Evolutionary conservation across 2,797 vertebrate genomes (phyloP), one percentile per base, ranked within the genome.

Genomic region (Alectoris magna): DNA sequence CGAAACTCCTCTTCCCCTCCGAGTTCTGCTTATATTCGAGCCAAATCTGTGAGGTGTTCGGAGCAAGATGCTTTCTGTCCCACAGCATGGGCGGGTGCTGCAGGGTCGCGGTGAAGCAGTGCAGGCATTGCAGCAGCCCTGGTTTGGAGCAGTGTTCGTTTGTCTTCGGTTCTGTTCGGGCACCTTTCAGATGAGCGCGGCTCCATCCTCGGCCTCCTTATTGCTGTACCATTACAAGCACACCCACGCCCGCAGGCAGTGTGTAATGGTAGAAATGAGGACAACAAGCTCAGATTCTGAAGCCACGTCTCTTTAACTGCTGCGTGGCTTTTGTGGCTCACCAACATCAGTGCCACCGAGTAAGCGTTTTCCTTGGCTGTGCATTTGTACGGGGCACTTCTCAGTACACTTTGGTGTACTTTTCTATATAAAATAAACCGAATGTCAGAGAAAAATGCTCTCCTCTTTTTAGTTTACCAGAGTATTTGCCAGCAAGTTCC

Each of bases 341-440:
- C 31, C 55, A 68, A 34, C 44, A 4, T 69, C 55, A 41, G 76
- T 19, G 39, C 70, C 90, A 13, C 31, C 87, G 12, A 53, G 76
- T 70, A 76, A 75, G 78, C 66, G 1, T 60, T 88, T 95, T 27
- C 81, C 90, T 91, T 88, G 81, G 3, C 90, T 60, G 84, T 80
- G 95, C 91, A 3, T 92, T 48, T 41, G 91, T 86, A 87, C 95
- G 89, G 36, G 70, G 69, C 91, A 14, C 72, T 49, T 44, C 14
- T 48, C 82, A 19, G 66, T 2, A 2, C 21, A 2, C 15, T 14
- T 55, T 19, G 2, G 0, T 36, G 43, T 64, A 27, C 49, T 0
- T 62, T 77, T 31, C 59, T 38, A 1, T 55, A 36, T 63, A 27
- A 22, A 51, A 31, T 5, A 60, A 83, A 31, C 89, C 78, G 91